Conservation (phyloP, 2,113 vertebrate genomes). For the Otolemur garnettii region DNA sequence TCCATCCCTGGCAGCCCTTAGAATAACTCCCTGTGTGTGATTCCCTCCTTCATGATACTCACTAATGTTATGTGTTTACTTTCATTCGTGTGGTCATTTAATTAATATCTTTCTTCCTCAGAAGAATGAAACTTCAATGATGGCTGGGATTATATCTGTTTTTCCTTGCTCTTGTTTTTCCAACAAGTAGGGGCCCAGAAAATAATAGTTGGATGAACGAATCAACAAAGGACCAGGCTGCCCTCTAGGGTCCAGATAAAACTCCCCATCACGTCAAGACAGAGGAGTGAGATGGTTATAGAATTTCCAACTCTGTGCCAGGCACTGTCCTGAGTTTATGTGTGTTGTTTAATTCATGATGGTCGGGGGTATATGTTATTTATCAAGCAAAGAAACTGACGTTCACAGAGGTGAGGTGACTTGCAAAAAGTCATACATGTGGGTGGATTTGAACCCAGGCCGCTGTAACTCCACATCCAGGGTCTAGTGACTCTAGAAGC, state of each 20-base stretch:
- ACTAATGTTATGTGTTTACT: neutral
- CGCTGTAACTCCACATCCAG: neutral
- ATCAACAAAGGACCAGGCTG: neutral
- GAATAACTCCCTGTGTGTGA: neutral
- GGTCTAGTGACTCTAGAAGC: neutral
- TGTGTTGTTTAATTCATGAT: neutral
- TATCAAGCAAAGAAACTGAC: neutral
- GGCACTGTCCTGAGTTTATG: neutral
- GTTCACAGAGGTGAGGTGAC: neutral
- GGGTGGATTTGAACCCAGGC: neutral
- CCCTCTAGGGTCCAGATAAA: neutral
- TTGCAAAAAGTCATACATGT: neutral
- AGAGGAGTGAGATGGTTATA: neutral
- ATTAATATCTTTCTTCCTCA: neutral
- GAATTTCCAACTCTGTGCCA: neutral
- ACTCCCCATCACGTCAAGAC: neutral
- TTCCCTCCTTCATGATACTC: neutral
- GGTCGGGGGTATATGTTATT: neutral
- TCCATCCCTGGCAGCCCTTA: neutral
- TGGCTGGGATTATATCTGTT: neutral
- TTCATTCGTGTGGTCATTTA: neutral
- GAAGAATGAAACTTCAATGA: neutral
- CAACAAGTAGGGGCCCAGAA: neutral
- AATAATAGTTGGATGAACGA: neutral
- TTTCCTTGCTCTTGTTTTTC: neutral